Conservation (phyloP, 2,888 invertebrate genomes). For the Tipula unca region DNA sequence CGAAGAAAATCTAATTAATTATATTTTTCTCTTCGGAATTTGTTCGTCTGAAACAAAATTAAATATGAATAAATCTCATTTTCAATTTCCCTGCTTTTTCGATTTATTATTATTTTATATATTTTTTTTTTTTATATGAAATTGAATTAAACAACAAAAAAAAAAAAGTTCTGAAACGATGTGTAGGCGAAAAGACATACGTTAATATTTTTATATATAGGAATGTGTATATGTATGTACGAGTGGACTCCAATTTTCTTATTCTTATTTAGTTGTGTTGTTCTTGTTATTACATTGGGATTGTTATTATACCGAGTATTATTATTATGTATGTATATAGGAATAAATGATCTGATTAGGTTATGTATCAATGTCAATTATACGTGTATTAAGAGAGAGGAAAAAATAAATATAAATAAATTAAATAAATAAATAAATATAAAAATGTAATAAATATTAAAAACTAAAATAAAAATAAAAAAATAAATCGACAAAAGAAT, state of each 20-base stretch:
- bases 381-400: background rate
- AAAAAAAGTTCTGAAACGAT: background rate
- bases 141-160: background rate
- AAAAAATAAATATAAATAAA: background rate
- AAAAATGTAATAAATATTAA: slow-evolving; percentile 14
- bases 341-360: slow-evolving; percentile 16
- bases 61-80: background rate
- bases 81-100: background rate
- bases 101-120: background rate
- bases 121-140: background rate
- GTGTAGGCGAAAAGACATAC: background rate
- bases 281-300: background rate
- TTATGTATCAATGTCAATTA: slow-evolving; percentile 19
- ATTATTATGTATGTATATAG: slow-evolving; percentile 8
- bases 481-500: background rate
- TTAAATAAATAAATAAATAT: background rate
- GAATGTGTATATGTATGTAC: background rate
- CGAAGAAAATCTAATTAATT: background rate
- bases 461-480: too few relatives aligned
- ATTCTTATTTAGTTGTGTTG: too few relatives aligned
- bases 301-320: background rate
- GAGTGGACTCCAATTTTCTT: background rate
- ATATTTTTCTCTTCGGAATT: background rate
- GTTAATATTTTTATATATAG: background rate
- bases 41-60: background rate